Evolutionary conservation across 1,140 invertebrate species (phyloP).

Genomic region (Zaprionus africanus): DNA sequence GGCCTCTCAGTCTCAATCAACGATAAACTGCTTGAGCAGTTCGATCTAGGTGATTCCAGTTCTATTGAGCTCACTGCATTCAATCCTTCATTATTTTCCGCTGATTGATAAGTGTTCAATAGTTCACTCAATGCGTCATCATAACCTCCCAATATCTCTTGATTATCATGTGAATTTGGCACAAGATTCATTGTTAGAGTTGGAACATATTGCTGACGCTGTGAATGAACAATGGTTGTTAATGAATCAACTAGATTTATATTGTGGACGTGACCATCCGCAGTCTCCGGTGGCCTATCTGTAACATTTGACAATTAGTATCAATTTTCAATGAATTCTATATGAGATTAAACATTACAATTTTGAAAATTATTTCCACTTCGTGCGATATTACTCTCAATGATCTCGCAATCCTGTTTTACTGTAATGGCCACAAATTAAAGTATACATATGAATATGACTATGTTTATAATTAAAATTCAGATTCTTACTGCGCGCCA

Average conservation of each 20-base stretch:
- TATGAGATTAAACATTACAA: background rate
- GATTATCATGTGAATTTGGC: background rate
- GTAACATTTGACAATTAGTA: background rate
- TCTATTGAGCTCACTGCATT: background rate
- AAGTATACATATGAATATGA: background rate
- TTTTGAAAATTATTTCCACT: background rate
- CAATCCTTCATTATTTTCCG: background rate
- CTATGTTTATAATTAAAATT: background rate
- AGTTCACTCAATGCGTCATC: background rate
- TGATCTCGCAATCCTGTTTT: slow-evolving; percentile 8
- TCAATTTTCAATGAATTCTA: background rate
- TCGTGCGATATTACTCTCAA: slow-evolving; percentile 5
- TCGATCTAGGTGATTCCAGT: background rate
- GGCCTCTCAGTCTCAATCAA: background rate
- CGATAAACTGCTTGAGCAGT: background rate
- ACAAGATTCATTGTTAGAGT: background rate
- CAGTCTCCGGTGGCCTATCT: background rate
- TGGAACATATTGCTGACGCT: background rate
- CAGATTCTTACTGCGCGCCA: slow-evolving; percentile 12
- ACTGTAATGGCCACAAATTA: slow-evolving; percentile 4
- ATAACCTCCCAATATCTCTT: background rate
- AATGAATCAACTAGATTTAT: slow-evolving; percentile 7
- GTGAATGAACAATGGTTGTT: too few species aligned
- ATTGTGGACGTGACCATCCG: background rate
- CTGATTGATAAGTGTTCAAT: background rate